These are phyloP conservation scores for Bugula neritina DNA, from an alignment of 2,888 invertebrate genomes.

Conservation along the genomic window DNA sequence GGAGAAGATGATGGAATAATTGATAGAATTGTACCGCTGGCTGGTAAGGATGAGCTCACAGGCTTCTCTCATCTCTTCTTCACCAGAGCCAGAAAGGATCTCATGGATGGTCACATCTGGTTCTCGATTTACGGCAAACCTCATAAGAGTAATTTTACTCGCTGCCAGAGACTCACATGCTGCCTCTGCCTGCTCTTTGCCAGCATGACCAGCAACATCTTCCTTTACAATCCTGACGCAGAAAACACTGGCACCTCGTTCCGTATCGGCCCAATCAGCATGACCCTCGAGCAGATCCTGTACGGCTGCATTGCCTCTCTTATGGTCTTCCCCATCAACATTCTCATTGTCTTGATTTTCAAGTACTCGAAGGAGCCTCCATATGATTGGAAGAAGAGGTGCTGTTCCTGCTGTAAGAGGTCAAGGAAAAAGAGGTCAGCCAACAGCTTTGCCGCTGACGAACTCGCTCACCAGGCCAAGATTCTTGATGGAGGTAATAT, in stretches of 20 bases:
- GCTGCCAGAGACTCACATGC: constrained; percentile 44
- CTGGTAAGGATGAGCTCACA: constrained; percentile 33
- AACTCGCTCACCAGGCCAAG: constrained; percentile 26
- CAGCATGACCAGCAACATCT: constrained; percentile 51
- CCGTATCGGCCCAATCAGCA: constrained; percentile 45
- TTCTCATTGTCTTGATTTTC: constrained; percentile 33
- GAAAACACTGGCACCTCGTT: constrained; percentile 29
- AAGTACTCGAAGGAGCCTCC: constrained; percentile 28
- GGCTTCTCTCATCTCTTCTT: constrained; percentile 36
- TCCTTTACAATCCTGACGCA: constrained; percentile 36
- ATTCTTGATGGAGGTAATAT: constrained; percentile 25
- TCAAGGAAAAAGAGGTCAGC: neutral
- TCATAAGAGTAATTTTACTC: constrained; percentile 39
- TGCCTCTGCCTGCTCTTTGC: constrained; percentile 49
- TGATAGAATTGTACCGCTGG: constrained; percentile 34
- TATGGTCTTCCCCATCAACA: constrained; percentile 33
- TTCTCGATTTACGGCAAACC: constrained; percentile 36
- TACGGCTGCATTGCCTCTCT: constrained; percentile 32
- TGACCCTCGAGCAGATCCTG: constrained; percentile 41
- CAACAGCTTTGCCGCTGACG: constrained; percentile 13
- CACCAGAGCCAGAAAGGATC: constrained; percentile 33
- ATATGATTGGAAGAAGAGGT: neutral
- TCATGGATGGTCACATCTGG: constrained; percentile 36
- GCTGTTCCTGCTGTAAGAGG: neutral
- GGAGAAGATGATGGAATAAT: constrained; percentile 35